A percentile compares a stretch with the other conserved stretches of the same genome.
Conservation (phyloP, 2,888 invertebrate genomes). For the Matsumyia berberina region DNA sequence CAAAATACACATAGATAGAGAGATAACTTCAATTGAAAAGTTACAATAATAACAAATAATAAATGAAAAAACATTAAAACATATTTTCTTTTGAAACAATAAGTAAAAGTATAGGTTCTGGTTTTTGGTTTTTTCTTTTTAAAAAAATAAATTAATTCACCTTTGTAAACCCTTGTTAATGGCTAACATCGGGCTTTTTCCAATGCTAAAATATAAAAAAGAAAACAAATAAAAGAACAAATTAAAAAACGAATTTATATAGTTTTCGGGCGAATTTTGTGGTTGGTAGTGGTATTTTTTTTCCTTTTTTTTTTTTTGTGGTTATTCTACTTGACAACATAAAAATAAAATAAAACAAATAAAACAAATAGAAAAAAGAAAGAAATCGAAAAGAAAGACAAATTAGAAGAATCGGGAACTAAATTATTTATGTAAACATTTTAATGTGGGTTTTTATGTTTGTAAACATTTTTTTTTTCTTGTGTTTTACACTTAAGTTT, state of each 20-base stretch:
- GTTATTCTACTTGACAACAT: constrained; percentile 18
- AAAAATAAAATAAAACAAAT: constrained; percentile 27
- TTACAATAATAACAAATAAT: constrained; percentile 27
- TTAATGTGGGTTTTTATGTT: constrained; percentile 45
- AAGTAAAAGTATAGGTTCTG: constrained; percentile 73
- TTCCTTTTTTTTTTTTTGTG: constrained; percentile 8
- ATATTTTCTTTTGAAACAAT: constrained; percentile 64
- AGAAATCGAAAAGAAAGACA: constrained; percentile 7
- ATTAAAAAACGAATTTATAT: constrained; percentile 72
- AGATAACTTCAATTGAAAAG: constrained; percentile 40
- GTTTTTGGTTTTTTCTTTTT: constrained; percentile 40
- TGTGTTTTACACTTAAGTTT: neutral
- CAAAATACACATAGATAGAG: constrained; percentile 48
- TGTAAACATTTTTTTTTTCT: neutral
- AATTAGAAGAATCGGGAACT: constrained; percentile 13
- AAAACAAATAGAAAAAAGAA: constrained; percentile 25
- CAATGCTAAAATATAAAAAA: constrained; percentile 89
- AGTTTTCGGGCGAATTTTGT: constrained; percentile 67
- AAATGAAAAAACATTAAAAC: constrained; percentile 48
- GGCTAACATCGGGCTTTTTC: constrained; percentile 91
- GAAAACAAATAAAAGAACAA: constrained; percentile 79
- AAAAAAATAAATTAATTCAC: constrained; percentile 86
- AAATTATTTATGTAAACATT: constrained; percentile 41
- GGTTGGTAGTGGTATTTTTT: constrained; percentile 30
- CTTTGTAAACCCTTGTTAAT: constrained; percentile 94